These are phyloP conservation scores for Himalopsyche tibetana DNA, from an alignment of 2,888 invertebrate genomes.

Conservation along the genomic window DNA sequence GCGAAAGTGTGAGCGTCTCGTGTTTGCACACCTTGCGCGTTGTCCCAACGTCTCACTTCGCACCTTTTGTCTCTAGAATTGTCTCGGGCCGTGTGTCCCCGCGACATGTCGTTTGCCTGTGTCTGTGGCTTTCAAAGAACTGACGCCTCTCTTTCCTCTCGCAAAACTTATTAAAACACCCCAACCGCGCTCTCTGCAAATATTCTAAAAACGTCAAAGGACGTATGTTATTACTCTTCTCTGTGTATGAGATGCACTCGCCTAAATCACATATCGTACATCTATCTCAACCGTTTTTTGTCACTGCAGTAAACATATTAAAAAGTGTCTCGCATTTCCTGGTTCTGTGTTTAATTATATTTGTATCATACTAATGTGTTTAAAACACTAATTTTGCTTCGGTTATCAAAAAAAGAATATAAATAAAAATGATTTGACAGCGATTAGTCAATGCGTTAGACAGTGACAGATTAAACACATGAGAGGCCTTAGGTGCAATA, in stretches of 20 bases:
- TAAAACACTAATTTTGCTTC: too few relatives aligned
- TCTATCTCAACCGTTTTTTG: neutral
- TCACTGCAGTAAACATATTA: too few relatives aligned
- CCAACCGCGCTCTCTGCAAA: neutral
- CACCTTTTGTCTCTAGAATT: neutral
- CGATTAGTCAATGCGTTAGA: too few relatives aligned
- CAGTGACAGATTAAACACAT: too few relatives aligned
- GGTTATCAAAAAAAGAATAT: too few relatives aligned
- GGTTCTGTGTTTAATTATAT: too few relatives aligned
- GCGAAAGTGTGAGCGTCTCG: neutral
- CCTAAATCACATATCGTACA: neutral
- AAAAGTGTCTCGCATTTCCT: too few relatives aligned
- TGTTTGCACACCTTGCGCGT: slow-evolving; percentile 23
- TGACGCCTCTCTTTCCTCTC: neutral
- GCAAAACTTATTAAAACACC: slow-evolving; percentile 19
- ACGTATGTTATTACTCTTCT: neutral
- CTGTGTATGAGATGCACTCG: neutral
- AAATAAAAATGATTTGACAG: too few relatives aligned
- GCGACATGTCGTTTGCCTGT: neutral
- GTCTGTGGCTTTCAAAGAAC: slow-evolving; percentile 16
- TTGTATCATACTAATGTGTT: too few relatives aligned
- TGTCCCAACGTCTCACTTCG: slow-evolving; percentile 20
- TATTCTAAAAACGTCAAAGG: neutral
- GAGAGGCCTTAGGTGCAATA: too few relatives aligned
- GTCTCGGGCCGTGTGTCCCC: neutral